Evolutionary conservation across 23 tunicate genomes (phyloP).

Genomic region (Phallusia fumigata): DNA sequence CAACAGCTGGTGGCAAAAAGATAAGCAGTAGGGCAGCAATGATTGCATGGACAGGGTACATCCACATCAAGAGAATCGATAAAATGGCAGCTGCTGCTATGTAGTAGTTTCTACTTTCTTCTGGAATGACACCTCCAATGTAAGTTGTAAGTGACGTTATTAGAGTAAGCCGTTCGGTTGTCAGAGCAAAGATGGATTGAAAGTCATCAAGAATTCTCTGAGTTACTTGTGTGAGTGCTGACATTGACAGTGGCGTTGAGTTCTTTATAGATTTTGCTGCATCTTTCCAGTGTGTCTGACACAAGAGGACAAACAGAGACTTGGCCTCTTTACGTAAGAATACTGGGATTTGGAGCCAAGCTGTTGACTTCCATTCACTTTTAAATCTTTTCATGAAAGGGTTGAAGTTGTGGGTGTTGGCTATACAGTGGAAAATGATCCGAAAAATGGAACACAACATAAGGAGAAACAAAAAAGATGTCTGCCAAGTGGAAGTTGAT

Average conservation of each 20-base stretch:
- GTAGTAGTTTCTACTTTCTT: slow-evolving; percentile 1
- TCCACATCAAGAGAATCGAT: background rate
- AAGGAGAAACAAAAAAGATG: background rate
- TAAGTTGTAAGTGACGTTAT: background rate
- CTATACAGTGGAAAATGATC: slow-evolving; percentile 19
- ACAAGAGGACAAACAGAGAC: slow-evolving; percentile 10
- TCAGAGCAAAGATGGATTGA: background rate
- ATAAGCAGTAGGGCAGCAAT: background rate
- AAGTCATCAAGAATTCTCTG: background rate
- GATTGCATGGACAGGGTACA: background rate
- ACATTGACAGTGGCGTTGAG: background rate
- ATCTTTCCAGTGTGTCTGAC: slow-evolving; percentile 35
- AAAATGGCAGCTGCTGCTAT: background rate
- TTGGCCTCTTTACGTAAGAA: background rate
- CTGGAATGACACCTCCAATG: background rate
- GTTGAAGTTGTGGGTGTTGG: background rate
- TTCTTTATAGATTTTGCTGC: background rate
- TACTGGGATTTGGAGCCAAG: slow-evolving; percentile 1
- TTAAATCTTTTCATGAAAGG: background rate
- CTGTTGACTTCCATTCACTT: background rate
- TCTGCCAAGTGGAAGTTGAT: background rate
- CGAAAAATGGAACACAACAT: background rate
- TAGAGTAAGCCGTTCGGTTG: background rate
- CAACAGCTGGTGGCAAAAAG: background rate
- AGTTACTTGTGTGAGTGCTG: background rate